Percentiles rank a stretch among this genome's conserved stretches.
phyloP scores from a whole-genome alignment of 2,888 invertebrate species.

The Drosophila algonquin region DNA sequence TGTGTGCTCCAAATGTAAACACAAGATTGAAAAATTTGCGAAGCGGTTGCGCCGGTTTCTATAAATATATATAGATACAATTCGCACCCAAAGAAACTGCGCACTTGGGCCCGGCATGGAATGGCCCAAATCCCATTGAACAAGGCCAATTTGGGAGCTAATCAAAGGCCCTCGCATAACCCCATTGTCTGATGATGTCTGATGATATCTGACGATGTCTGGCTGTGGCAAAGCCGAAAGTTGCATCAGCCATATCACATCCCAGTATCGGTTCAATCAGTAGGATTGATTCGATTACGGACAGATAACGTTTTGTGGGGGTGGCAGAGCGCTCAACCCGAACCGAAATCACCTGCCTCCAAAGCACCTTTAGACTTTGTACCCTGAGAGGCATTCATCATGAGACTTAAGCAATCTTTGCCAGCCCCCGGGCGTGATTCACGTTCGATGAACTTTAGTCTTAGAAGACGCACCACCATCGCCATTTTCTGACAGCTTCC shows the following conservation, averaged over 20 bases:
- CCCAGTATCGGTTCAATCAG: constrained; percentile 3
- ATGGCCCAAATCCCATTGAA: constrained; percentile 29
- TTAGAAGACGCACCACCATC: neutral
- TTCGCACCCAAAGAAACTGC: constrained; percentile 51
- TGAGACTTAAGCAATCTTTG: constrained; percentile 16
- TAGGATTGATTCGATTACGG: constrained; percentile 19
- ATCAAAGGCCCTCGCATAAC: constrained; percentile 39
- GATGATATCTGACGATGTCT: constrained; percentile 37
- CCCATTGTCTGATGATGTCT: constrained; percentile 45
- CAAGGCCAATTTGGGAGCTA: constrained; percentile 44
- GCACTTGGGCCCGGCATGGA: constrained; percentile 43
- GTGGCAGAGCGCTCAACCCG: neutral
- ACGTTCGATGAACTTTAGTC: constrained; percentile 27
- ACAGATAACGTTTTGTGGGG: constrained; percentile 27
- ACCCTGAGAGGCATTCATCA: constrained; percentile 23
- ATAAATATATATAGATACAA: constrained; percentile 24
- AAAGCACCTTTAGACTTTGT: constrained; percentile 9
- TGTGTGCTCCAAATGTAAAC: constrained; percentile 28
- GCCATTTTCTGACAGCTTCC: constrained; percentile 16
- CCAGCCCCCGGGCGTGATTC: constrained; percentile 25
- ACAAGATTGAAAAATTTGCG: constrained; percentile 5
- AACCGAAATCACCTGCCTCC: constrained; percentile 6
- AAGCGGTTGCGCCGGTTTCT: constrained; percentile 19
- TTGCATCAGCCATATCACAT: constrained; percentile 69
- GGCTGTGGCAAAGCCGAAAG: constrained; percentile 24